A percentile compares a stretch with the other conserved stretches of the same genome.
Evolutionary conservation across 2,888 invertebrate genomes (phyloP).

Genomic region (Spodoptera exigua): DNA sequence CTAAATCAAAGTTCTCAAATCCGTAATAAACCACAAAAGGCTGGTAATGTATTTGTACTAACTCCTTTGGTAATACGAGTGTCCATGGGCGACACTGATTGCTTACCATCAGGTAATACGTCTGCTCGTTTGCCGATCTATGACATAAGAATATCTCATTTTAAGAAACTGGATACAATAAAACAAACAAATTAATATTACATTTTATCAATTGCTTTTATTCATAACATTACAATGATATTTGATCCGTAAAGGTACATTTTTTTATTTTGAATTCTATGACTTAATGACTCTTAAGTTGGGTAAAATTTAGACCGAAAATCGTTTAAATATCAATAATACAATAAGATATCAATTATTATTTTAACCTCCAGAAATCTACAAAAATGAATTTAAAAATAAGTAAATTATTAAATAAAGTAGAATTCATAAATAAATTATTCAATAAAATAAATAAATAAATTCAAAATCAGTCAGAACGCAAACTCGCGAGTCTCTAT

Average conservation of each 20-base stretch:
- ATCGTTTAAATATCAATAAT: slow-evolving; percentile 30
- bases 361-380: slow-evolving; percentile 4
- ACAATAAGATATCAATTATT: slow-evolving; percentile 22
- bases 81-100: too few relatives aligned
- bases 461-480: slow-evolving; percentile 44
- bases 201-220: slow-evolving; percentile 86
- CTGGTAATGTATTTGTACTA: too few relatives aligned
- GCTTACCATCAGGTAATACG: too few relatives aligned
- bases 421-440: slow-evolving; percentile 11
- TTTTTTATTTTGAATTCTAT: slow-evolving; percentile 57
- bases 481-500: slow-evolving; percentile 51
- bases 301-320: slow-evolving; percentile 23
- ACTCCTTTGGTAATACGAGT: too few relatives aligned
- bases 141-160: too few relatives aligned
- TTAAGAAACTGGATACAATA: slow-evolving; percentile 56
- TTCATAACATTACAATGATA: slow-evolving; percentile 83
- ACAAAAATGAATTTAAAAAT: slow-evolving; percentile 7
- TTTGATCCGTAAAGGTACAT: slow-evolving; percentile 65
- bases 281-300: slow-evolving; percentile 52
- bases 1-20: too few relatives aligned
- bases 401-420: slow-evolving; percentile 19
- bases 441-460: slow-evolving; percentile 32
- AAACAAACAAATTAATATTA: slow-evolving; percentile 77
- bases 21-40: too few relatives aligned
- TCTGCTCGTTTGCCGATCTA: too few relatives aligned